Conservation (phyloP, 2,888 invertebrate species). For the Antheraea assamensis region DNA sequence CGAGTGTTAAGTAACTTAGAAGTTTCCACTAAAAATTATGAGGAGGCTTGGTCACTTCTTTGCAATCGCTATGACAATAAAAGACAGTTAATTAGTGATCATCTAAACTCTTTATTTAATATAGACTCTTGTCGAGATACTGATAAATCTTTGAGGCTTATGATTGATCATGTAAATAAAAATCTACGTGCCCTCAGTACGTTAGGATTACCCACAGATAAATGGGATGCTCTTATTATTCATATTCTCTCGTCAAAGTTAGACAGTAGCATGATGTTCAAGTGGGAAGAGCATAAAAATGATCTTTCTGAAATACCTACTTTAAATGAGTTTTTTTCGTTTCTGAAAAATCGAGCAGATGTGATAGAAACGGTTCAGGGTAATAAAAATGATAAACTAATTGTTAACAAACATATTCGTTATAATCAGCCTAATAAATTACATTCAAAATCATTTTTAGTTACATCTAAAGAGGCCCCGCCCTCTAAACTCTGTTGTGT, state of each 20-base stretch:
- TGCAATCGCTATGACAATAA: constrained; percentile 34
- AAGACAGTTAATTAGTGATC: constrained; percentile 31
- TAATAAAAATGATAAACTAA: constrained; percentile 1
- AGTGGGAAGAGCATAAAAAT: constrained; percentile 25
- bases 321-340: not conserved
- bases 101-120: constrained; percentile 34
- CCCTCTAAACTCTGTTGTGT: not conserved
- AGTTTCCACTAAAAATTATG: constrained; percentile 29
- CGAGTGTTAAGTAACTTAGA: constrained; percentile 32
- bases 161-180: constrained; percentile 36
- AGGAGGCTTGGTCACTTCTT: constrained; percentile 33
- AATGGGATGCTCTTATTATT: constrained; percentile 30
- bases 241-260: constrained; percentile 22
- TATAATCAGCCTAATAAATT: not conserved
- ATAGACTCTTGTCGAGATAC: constrained; percentile 31
- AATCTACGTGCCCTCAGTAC: constrained; percentile 29
- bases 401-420: not conserved
- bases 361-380: constrained; percentile 2
- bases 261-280: constrained; percentile 20
- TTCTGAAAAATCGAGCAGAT: constrained; percentile 1
- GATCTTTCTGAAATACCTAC: constrained; percentile 9
- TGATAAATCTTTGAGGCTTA: constrained; percentile 29
- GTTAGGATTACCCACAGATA: constrained; percentile 28
- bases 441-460: not conserved
- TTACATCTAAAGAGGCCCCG: not conserved